Evolutionary conservation across 2,113 vertebrate species (phyloP).

Genomic region (Irena cyanogastra): DNA sequence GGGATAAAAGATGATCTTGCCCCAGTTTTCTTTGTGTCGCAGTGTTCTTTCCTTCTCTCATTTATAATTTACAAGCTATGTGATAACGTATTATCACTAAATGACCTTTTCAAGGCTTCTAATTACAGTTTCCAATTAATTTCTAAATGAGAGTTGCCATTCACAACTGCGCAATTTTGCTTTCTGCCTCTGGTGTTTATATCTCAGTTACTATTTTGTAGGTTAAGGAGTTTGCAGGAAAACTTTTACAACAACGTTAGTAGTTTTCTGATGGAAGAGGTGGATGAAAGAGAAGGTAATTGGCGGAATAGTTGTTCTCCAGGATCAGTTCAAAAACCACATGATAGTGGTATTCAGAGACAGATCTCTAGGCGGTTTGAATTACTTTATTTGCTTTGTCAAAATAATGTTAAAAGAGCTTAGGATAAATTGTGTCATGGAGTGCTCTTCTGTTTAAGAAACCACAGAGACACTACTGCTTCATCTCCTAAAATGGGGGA

Average conservation of each 20-base stretch:
- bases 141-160: conserved; percentile 41
- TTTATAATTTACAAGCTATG: conserved; percentile 74
- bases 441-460: neutral
- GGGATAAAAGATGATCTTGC: conserved; percentile 48
- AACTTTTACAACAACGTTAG: neutral
- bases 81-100: conserved; percentile 70
- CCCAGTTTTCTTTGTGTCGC: neutral
- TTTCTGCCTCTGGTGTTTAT: neutral
- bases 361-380: neutral
- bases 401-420: neutral
- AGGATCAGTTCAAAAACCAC: neutral
- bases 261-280: neutral
- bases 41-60: conserved; percentile 76
- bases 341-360: neutral
- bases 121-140: conserved; percentile 76
- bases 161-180: neutral
- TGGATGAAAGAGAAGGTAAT: neutral
- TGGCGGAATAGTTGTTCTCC: neutral
- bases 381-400: neutral
- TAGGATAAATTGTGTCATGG: neutral
- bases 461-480: neutral
- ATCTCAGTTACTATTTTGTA: neutral
- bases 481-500: neutral
- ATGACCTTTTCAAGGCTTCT: conserved; percentile 70
- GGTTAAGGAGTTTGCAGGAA: neutral